Evolutionary conservation across 2,113 vertebrate genomes (phyloP).

Genomic region (Chelonoidis abingdonii): DNA sequence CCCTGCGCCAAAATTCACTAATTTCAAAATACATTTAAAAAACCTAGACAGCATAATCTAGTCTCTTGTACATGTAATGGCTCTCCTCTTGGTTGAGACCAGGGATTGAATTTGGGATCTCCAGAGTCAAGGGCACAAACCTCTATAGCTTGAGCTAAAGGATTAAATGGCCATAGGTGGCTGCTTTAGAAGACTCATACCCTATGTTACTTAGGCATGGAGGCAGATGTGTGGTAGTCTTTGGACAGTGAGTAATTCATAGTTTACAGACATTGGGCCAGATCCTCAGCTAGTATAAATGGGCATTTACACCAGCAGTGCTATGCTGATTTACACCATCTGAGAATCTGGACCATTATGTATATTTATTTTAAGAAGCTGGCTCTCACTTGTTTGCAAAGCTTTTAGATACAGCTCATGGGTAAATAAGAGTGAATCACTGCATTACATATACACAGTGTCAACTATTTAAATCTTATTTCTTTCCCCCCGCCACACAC

Average conservation of each 20-base stretch:
- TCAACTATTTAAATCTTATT: background rate
- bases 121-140: background rate
- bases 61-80: background rate
- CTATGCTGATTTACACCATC: background rate
- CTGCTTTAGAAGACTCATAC: background rate
- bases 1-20: background rate
- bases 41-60: background rate
- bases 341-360: fast-evolving
- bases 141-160: background rate
- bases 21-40: background rate
- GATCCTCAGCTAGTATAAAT: background rate
- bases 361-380: background rate
- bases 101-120: background rate
- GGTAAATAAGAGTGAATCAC: background rate
- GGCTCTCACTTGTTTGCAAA: background rate
- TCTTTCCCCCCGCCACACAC: background rate
- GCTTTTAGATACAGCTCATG: background rate
- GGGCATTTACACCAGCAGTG: background rate
- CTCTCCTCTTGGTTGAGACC: background rate
- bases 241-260: background rate
- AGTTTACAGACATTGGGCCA: background rate
- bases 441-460: background rate
- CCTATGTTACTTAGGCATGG: background rate
- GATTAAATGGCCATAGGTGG: background rate
- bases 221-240: background rate